These are phyloP conservation scores for Cryptoblepharus egeriae DNA, from an alignment of 2,797 vertebrate species.

Conservation along the genomic window DNA sequence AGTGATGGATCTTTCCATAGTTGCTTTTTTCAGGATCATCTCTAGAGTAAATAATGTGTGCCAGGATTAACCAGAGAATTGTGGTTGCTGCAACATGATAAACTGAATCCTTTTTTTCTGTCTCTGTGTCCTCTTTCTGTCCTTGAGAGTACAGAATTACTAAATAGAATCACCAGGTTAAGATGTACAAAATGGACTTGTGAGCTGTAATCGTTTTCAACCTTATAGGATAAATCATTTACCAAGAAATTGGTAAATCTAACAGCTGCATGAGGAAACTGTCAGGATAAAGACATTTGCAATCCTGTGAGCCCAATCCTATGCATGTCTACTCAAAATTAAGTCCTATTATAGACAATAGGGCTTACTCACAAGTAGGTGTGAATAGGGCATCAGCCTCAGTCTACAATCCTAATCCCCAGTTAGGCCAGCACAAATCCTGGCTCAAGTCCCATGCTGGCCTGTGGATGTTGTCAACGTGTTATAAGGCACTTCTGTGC, in stretches of 20 bases:
- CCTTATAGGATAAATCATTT: too few species aligned
- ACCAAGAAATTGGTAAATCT: not conserved
- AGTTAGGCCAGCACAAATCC: too few species aligned
- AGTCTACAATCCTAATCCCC: too few species aligned
- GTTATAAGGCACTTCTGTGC: too few species aligned
- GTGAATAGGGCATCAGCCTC: too few species aligned
- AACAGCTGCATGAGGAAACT: not conserved
- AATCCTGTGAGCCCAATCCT: too few species aligned
- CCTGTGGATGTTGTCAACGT: too few species aligned
- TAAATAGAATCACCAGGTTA: not conserved
- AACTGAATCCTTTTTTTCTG: not conserved
- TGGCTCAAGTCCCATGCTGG: too few species aligned
- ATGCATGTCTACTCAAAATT: too few species aligned
- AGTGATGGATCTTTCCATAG: not conserved
- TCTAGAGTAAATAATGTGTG: not conserved
- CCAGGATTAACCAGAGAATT: not conserved
- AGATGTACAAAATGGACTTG: not conserved
- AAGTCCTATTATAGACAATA: too few species aligned
- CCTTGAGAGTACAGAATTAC: not conserved
- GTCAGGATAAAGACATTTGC: not conserved
- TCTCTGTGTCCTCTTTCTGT: not conserved
- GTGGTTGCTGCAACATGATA: too few species aligned
- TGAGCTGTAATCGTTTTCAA: not conserved
- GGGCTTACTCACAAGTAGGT: too few species aligned
- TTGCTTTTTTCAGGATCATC: not conserved